Base-by-base conservation (phyloP, 2,888 invertebrate species). In the Saturnia japonica region DNA sequence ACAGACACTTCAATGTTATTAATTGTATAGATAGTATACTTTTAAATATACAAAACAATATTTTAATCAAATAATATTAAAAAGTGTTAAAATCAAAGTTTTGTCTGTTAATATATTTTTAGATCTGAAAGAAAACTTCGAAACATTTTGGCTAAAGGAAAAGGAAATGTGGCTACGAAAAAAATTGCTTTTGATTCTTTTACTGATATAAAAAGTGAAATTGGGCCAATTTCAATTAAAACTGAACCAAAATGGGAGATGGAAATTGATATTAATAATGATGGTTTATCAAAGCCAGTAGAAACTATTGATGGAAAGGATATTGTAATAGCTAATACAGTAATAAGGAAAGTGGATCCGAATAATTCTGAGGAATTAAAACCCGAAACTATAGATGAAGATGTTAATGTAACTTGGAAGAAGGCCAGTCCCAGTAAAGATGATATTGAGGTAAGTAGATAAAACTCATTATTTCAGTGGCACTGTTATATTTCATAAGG, bases 121-220 rank as follows among this genome's bases (percentile, higher is more conserved):
- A 94, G 94, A 75, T 90, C 93, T 25, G 94, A 94, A 73, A 88
- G 78, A 77, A 91, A 88, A 73, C 83, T 94, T n/a, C 82, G 91
- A 72, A 90, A 87, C 74, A 77, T 90, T 62, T 71, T 89, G 70
- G 81, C 81, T 54, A 88, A 84, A 73, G 79, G 82, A 68, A 85
- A 80, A 75, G 76, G 80, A 72, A 85, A 78, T 75, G 78, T 86
- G 43, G 85, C 90, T 54, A 92, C 91, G 11, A 94, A 94, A 75
- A 94, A 94, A 78, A 90, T 94, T 70, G 86, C 88, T 57, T 94
- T 94, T 87, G 90, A 94, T 80, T 91, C 93, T 25, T 89, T 94
- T 70, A 90, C 88, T 69, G 94, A 94, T 73, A 90, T 94, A 16
- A 94, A 94, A 84, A 89, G 91, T 85, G 94, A 94, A 77, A 93